A percentile compares a stretch with the other conserved stretches of the same genome.
These are phyloP conservation scores for Mus musculus DNA, from an alignment of 2,113 vertebrate species.

Conservation along the genomic window GRCm39 chr7:116479501-116480000, in stretches of 20 bases:
- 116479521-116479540: background rate
- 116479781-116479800: background rate
- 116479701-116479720: background rate
- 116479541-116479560: background rate
- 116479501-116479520: background rate
- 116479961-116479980: background rate
- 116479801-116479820: background rate
- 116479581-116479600: no score
- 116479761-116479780: no score
- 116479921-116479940: background rate
- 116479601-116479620: background rate
- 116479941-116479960: background rate
- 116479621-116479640: background rate
- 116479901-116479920: background rate
- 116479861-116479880: background rate
- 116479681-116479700: background rate
- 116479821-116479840: background rate
- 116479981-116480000: background rate
- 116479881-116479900: conserved; percentile 1
- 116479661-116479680: background rate
- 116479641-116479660: background rate
- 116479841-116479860: background rate
- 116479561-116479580: background rate
- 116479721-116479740: background rate
- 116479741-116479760: background rate